Conservation (phyloP, 1,140 invertebrate species). For the Drosophila chauvacae region DNA sequence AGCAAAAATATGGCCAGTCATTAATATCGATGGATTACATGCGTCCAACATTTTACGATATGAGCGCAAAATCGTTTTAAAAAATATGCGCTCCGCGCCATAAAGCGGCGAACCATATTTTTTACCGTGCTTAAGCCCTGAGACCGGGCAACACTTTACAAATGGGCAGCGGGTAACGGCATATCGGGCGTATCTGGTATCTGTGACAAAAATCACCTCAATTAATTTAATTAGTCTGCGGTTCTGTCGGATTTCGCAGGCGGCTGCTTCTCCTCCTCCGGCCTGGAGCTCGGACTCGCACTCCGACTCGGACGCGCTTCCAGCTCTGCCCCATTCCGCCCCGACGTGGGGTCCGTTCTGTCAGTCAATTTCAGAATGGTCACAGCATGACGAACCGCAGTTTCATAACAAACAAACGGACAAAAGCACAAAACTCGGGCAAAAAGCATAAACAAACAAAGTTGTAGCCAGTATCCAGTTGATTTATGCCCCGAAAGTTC, state of each 20-base stretch:
- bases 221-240: conserved; percentile 83
- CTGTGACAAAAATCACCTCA: conserved; percentile 80
- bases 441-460: conserved; percentile 63
- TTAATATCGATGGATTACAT: conserved; percentile 82
- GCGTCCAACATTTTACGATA: conserved; percentile 71
- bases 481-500: conserved; percentile 46
- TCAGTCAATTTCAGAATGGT: conserved; percentile 55
- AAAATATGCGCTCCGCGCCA: conserved; percentile 32
- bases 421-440: conserved; percentile 30
- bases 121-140: conserved; percentile 42
- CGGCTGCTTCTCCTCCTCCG: conserved; percentile 13
- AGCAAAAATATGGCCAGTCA: conserved; percentile 69
- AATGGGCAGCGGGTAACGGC: conserved; percentile 58
- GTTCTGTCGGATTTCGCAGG: conserved; percentile 56
- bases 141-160: conserved; percentile 59
- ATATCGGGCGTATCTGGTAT: conserved; percentile 42
- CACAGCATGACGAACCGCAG: conserved; percentile 69
- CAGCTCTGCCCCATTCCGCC: conserved; percentile 10
- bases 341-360: conserved; percentile 33
- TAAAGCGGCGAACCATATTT: conserved; percentile 36
- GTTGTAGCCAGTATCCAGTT: conserved; percentile 54
- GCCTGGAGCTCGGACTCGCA: background rate
- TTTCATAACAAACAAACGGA: conserved; percentile 46
- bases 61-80: conserved; percentile 55
- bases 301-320: background rate